Conservation (phyloP, 2,888 invertebrate genomes). For the Temnothorax ravouxi region DNA sequence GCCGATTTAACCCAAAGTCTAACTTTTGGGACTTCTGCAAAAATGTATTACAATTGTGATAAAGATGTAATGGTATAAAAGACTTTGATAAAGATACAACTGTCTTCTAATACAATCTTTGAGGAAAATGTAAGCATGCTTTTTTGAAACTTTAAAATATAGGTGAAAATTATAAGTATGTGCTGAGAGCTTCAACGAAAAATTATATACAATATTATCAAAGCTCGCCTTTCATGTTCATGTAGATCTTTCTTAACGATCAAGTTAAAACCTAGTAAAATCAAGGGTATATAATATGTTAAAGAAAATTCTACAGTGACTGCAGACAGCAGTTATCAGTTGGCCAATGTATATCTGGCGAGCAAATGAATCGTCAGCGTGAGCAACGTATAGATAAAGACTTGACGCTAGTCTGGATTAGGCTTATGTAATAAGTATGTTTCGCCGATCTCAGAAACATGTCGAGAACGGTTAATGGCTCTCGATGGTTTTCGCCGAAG, state of each 20-base stretch:
- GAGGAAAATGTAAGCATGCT: neutral
- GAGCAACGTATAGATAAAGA: slow-evolving; percentile 62
- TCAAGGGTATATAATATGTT: neutral
- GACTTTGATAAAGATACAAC: neutral
- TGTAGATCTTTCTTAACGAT: neutral
- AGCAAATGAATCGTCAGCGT: slow-evolving; percentile 45
- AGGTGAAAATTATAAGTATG: neutral
- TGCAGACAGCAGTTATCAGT: slow-evolving; percentile 43
- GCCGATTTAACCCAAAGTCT: neutral
- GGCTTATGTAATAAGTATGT: slow-evolving; percentile 24
- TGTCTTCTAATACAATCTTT: neutral
- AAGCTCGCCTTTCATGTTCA: neutral
- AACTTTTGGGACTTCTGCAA: neutral
- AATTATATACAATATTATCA: neutral
- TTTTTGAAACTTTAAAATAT: neutral
- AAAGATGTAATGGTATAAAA: neutral
- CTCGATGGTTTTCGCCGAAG: slow-evolving; percentile 19
- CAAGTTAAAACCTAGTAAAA: neutral
- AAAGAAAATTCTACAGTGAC: slow-evolving; percentile 27
- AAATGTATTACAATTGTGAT: neutral
- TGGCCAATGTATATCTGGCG: slow-evolving; percentile 55
- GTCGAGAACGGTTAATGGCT: slow-evolving; percentile 34
- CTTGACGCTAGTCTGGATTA: slow-evolving; percentile 37
- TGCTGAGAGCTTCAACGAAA: neutral
- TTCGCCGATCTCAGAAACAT: slow-evolving; percentile 9